Evolutionary conservation across 2,888 invertebrate genomes (phyloP).

Genomic region (Diogma glabrata): DNA sequence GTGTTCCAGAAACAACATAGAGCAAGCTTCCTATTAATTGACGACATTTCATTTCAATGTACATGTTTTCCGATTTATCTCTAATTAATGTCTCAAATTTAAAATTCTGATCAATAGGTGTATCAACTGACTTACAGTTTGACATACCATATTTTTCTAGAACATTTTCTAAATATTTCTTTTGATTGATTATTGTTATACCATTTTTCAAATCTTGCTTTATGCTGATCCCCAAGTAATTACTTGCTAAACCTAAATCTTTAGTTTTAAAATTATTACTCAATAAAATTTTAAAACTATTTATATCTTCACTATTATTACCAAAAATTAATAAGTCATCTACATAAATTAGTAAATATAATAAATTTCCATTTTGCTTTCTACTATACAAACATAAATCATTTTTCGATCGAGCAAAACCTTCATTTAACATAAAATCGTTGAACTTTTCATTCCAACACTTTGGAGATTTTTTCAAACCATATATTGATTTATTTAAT

Average conservation of each 20-base stretch:
- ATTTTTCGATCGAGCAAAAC: no score
- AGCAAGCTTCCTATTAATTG: no score
- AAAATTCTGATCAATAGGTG: slow-evolving; percentile 8
- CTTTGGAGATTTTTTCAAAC: no score
- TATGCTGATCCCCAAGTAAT: neutral
- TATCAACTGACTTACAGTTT: slow-evolving; percentile 1
- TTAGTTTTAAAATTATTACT: slow-evolving; percentile 7
- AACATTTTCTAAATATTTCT: slow-evolving; percentile 5
- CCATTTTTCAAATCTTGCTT: neutral
- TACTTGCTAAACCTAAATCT: slow-evolving; percentile 1
- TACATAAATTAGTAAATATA: slow-evolving; percentile 8
- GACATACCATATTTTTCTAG: neutral
- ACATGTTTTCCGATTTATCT: no score
- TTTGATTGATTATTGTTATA: neutral
- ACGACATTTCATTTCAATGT: no score
- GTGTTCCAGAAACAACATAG: no score
- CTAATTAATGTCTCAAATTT: neutral
- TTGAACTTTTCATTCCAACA: no score
- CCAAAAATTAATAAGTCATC: slow-evolving; percentile 1
- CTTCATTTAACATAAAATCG: no score
- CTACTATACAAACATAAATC: slow-evolving; percentile 1
- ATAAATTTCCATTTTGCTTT: neutral
- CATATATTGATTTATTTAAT: no score
- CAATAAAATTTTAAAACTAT: no score
- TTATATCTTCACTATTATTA: neutral